Conservation (phyloP, 1,140 invertebrate genomes). For the Eueides isabella region DNA sequence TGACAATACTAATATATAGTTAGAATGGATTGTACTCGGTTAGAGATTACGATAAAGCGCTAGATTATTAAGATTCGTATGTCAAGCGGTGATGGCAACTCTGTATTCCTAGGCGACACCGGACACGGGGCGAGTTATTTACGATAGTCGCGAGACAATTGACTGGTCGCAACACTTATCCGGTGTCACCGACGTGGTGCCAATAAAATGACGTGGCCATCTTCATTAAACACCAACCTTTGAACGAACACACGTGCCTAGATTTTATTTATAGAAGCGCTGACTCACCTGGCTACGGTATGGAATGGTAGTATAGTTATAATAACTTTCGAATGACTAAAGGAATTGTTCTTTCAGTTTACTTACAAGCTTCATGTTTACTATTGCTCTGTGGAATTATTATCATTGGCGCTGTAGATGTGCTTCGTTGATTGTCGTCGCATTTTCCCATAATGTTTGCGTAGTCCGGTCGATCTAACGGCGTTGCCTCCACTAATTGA, state of each 20-base stretch:
- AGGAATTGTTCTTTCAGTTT: slow-evolving; percentile 36
- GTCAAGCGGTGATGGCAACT: slow-evolving; percentile 48
- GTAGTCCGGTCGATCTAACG: slow-evolving; percentile 51
- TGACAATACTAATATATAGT: slow-evolving; percentile 30
- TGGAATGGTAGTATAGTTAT: slow-evolving; percentile 49
- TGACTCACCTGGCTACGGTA: slow-evolving; percentile 55
- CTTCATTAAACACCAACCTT: slow-evolving; percentile 74
- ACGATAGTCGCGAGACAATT: slow-evolving; percentile 77
- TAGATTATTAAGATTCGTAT: slow-evolving; percentile 37
- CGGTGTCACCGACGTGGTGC: slow-evolving; percentile 71
- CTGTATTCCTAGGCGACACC: slow-evolving; percentile 67
- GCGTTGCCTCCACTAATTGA: slow-evolving; percentile 59
- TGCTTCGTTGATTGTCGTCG: slow-evolving; percentile 32
- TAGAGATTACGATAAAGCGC: slow-evolving; percentile 33
- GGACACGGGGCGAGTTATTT: slow-evolving; percentile 76
- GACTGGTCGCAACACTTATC: slow-evolving; percentile 71
- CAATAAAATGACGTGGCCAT: slow-evolving; percentile 77
- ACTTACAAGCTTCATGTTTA: slow-evolving; percentile 16
- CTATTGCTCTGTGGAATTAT: slow-evolving; percentile 22
- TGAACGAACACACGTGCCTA: slow-evolving; percentile 71
- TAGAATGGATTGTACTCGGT: slow-evolving; percentile 35
- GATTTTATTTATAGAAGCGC: slow-evolving; percentile 59
- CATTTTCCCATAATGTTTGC: slow-evolving; percentile 45
- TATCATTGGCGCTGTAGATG: slow-evolving; percentile 35
- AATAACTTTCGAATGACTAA: slow-evolving; percentile 44